These are phyloP conservation scores for Apostichopus parvimensis DNA, from an alignment of 35 echinoderm and acorn worm genomes.

Conservation along the genomic window DNA sequence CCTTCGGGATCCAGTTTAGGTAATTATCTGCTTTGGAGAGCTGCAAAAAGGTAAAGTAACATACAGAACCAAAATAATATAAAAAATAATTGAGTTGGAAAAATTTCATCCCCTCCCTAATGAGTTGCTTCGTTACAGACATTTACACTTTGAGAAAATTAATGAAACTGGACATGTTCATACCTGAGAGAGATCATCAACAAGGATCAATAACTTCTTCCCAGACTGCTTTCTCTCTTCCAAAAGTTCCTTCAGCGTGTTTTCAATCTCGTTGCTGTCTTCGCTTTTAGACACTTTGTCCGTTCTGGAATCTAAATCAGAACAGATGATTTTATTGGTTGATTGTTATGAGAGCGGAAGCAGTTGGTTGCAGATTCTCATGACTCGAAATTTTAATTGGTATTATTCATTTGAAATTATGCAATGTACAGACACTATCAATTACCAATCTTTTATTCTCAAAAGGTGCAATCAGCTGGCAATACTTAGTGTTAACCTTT, in stretches of 20 bases:
- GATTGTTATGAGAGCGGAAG: too few relatives aligned
- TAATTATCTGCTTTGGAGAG: slow-evolving; percentile 7
- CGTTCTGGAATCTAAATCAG: neutral
- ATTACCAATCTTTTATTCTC: too few relatives aligned
- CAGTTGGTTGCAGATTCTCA: too few relatives aligned
- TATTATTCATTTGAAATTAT: too few relatives aligned
- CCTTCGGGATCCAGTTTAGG: slow-evolving; percentile 73
- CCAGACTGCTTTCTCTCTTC: slow-evolving; percentile 54
- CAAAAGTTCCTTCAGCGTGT: slow-evolving; percentile 25
- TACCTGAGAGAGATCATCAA: slow-evolving; percentile 89
- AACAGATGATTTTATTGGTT: too few relatives aligned
- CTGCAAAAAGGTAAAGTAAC: slow-evolving; percentile 4
- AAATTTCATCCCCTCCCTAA: too few relatives aligned
- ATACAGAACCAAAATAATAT: neutral
- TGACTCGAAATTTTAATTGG: too few relatives aligned
- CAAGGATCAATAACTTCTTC: slow-evolving; percentile 68
- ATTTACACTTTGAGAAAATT: too few relatives aligned
- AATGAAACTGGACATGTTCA: neutral
- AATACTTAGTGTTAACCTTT: too few relatives aligned
- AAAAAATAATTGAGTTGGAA: neutral
- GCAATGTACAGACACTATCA: too few relatives aligned
- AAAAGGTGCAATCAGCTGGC: too few relatives aligned
- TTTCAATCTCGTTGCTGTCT: neutral
- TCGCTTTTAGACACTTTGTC: neutral
- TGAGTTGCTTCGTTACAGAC: too few relatives aligned